Conservation (phyloP, 2,888 invertebrate species). For the Andrena marginata region DNA sequence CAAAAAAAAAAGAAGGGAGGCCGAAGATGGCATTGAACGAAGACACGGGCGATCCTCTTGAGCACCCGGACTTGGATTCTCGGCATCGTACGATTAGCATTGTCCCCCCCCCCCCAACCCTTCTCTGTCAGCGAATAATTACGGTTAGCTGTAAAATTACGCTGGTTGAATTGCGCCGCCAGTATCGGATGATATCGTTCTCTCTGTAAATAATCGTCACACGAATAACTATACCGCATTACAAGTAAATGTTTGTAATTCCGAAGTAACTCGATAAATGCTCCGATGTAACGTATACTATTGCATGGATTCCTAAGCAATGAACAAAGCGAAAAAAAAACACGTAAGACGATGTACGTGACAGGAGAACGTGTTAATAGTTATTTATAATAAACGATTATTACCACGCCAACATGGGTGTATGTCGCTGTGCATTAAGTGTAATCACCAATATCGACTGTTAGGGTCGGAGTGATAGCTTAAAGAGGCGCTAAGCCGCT, state of each 20-base stretch:
- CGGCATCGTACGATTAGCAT: conserved; percentile 47
- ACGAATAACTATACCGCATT: conserved; percentile 77
- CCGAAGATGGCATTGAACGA: conserved; percentile 25
- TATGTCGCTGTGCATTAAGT: neutral
- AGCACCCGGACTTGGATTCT: conserved; percentile 14
- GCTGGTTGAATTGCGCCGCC: conserved; percentile 29
- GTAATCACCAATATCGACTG: neutral
- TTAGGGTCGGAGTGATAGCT: neutral
- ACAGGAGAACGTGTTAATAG: conserved; percentile 79
- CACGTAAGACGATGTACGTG: conserved; percentile 75
- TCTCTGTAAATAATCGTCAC: conserved; percentile 81
- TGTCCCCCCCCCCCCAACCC: conserved; percentile 38
- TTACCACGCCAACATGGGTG: conserved; percentile 71
- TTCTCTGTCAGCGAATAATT: conserved; percentile 51
- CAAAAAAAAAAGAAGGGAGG: neutral
- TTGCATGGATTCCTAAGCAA: conserved; percentile 69
- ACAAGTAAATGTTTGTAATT: conserved; percentile 80
- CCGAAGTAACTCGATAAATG: conserved; percentile 68
- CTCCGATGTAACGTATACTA: conserved; percentile 72
- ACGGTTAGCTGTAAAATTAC: conserved; percentile 54
- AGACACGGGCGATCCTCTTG: conserved; percentile 9
- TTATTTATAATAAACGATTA: conserved; percentile 83
- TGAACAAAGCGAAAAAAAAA: conserved; percentile 60
- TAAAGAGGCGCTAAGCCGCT: neutral
- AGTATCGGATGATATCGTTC: conserved; percentile 59